Conservation (phyloP, 2,888 invertebrate species). For the Tipula lateralis region DNA sequence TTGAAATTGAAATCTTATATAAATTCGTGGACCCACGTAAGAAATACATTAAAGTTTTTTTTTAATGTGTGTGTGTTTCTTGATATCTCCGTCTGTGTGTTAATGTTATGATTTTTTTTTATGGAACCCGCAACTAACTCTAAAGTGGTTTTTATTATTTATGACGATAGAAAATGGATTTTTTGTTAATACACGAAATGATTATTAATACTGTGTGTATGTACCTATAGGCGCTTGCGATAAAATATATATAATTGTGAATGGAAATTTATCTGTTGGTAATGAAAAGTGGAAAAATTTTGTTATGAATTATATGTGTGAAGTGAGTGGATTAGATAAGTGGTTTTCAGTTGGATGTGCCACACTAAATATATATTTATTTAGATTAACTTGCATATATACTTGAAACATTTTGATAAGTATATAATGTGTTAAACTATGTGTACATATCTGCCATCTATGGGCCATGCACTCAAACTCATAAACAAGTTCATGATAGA, state of each 20-base stretch:
- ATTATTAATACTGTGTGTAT: not conserved
- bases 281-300: not conserved
- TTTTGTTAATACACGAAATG: not conserved
- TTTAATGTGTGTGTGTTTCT: not conserved
- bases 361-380: not conserved
- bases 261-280: not conserved
- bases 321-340: not conserved
- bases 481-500: too few species aligned
- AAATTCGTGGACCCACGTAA: not conserved
- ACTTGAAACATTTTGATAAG: too few species aligned
- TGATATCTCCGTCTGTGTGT: not conserved
- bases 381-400: too few species aligned
- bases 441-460: too few species aligned
- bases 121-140: not conserved
- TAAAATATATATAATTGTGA: not conserved
- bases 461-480: too few species aligned
- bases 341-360: not conserved
- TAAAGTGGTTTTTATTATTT: not conserved
- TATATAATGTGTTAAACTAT: too few species aligned
- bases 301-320: not conserved
- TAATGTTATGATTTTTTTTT: not conserved
- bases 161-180: not conserved
- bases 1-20: not conserved
- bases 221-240: not conserved
- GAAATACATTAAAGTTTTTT: not conserved